A percentile compares a stretch with the other conserved stretches of the same genome.
Conservation (phyloP, 2,888 invertebrate genomes). For the Galerucella calmariensis region DNA sequence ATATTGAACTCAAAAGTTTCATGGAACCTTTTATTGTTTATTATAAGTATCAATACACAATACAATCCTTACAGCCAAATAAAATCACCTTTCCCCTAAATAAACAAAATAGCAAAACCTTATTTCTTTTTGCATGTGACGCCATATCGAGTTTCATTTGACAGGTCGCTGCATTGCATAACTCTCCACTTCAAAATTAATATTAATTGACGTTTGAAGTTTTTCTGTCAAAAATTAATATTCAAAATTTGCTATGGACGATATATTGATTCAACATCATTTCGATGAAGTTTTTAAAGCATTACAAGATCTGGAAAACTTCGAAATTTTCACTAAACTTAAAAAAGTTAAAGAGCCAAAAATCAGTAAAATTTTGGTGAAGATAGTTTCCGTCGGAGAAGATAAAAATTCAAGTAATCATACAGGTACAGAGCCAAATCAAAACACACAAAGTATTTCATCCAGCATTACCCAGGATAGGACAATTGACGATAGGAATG, state of each 20-base stretch:
- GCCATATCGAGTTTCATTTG: no score
- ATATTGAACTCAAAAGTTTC: no score
- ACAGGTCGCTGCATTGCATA: no score
- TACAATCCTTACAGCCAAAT: no score
- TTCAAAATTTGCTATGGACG: slow-evolving; percentile 46
- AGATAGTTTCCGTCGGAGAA: slow-evolving; percentile 32
- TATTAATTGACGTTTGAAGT: no score
- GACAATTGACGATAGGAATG: slow-evolving; percentile 36
- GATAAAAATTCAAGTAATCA: not conserved
- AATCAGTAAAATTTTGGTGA: slow-evolving; percentile 47
- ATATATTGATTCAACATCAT: slow-evolving; percentile 50
- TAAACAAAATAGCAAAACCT: no score
- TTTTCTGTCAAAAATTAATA: slow-evolving; percentile 12
- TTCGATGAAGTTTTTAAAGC: slow-evolving; percentile 52
- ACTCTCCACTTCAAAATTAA: no score
- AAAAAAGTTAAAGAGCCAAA: slow-evolving; percentile 40
- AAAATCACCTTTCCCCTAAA: no score
- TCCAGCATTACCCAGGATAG: not conserved
- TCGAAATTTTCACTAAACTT: slow-evolving; percentile 52
- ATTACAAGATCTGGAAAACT: slow-evolving; percentile 51
- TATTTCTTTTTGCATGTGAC: no score
- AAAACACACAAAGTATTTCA: not conserved
- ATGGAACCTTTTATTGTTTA: no score
- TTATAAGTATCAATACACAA: no score
- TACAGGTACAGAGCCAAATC: not conserved